Percentiles rank a stretch among this genome's conserved stretches.
Evolutionary conservation across 2,113 vertebrate species (phyloP).

Genomic region (Neolamprologus toae): DNA sequence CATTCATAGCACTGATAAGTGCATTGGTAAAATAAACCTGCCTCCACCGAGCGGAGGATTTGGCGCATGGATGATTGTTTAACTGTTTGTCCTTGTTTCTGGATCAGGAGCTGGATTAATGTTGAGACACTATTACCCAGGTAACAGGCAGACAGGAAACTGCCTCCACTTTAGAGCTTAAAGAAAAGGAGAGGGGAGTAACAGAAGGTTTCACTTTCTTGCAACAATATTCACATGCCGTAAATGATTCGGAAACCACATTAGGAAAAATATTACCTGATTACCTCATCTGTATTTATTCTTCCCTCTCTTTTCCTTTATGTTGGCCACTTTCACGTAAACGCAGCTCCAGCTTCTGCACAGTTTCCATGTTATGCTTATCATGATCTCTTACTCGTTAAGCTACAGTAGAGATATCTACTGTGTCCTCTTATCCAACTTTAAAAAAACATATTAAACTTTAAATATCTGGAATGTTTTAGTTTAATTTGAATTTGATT

Average conservation of each 20-base stretch:
- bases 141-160: conserved; percentile 2
- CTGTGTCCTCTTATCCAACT: neutral
- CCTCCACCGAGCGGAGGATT: neutral
- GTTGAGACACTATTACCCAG: conserved; percentile 7
- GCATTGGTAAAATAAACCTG: neutral
- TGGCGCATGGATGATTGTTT: neutral
- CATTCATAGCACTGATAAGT: neutral
- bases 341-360: neutral
- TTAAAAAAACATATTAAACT: neutral
- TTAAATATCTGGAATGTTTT: neutral
- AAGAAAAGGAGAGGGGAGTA: neutral
- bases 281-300: neutral
- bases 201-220: neutral
- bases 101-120: conserved; percentile 39
- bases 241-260: neutral
- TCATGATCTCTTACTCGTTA: neutral
- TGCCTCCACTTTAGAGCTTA: neutral
- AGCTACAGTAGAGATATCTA: neutral
- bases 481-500: neutral
- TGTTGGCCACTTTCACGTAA: neutral
- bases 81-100: conserved; percentile 28
- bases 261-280: neutral
- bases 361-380: neutral
- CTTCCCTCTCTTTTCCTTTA: neutral
- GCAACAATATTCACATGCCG: neutral